These are phyloP conservation scores for Staurois parvus DNA, from an alignment of 2,797 vertebrate genomes.

Conservation along the genomic window DNA sequence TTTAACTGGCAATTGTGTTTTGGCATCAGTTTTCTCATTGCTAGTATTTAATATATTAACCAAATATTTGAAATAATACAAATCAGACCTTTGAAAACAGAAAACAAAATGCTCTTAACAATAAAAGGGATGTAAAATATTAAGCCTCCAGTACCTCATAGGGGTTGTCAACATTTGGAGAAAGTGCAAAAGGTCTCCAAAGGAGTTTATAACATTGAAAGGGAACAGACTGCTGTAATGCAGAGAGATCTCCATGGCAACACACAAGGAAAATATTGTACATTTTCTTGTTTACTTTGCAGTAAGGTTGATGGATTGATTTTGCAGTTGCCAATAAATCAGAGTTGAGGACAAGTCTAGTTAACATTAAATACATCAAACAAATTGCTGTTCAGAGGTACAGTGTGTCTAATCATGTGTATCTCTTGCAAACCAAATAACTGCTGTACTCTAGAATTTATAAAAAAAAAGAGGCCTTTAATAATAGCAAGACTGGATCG, in stretches of 20 bases:
- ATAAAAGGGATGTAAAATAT: neutral
- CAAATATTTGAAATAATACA: neutral
- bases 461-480: neutral
- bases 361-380: conserved; percentile 49
- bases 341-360: conserved; percentile 42
- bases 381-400: conserved; percentile 6
- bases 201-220: conserved; percentile 30
- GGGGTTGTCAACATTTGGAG: conserved; percentile 4
- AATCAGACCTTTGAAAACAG: neutral
- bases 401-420: neutral
- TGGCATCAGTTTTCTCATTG: neutral
- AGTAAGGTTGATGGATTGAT: conserved; percentile 51
- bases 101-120: neutral
- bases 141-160: neutral
- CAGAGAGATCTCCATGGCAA: conserved; percentile 54
- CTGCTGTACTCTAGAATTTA: neutral
- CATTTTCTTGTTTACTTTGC: conserved; percentile 57
- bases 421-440: neutral
- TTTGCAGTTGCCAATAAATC: conserved; percentile 55
- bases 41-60: neutral
- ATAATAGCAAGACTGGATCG: neutral
- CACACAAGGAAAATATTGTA: conserved; percentile 50
- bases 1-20: too few relatives aligned
- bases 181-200: conserved; percentile 29
- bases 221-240: conserved; percentile 48